A percentile compares a stretch with the other conserved stretches of the same genome.
phyloP scores from a whole-genome alignment of 2,797 vertebrate species.

The Microctenopoma stevenorrisi region DNA sequence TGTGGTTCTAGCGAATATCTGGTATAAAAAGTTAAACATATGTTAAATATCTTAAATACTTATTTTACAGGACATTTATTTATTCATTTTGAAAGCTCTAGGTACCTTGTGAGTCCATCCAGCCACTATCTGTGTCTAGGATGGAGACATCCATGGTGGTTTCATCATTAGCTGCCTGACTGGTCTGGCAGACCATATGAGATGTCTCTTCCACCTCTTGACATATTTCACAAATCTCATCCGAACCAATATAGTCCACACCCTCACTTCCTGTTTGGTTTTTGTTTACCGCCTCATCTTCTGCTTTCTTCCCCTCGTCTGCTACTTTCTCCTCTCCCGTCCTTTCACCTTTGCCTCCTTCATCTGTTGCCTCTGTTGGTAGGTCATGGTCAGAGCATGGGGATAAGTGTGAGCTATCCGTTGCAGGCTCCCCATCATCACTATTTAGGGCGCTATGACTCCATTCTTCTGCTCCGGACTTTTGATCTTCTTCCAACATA shows the following conservation, averaged over 20 bases:
- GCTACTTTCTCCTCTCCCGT: slow-evolving; percentile 17
- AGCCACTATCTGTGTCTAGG: slow-evolving; percentile 94
- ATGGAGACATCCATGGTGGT: slow-evolving; percentile 90
- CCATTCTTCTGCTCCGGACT: slow-evolving; percentile 69
- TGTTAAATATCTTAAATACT: slow-evolving; percentile 12
- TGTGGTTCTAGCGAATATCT: slow-evolving; percentile 17
- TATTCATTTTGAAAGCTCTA: slow-evolving; percentile 52
- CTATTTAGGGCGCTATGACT: slow-evolving; percentile 67
- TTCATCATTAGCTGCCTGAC: slow-evolving; percentile 87
- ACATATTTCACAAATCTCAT: slow-evolving; percentile 14
- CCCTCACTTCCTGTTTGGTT: not conserved
- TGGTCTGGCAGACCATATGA: slow-evolving; percentile 75
- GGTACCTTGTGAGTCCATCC: slow-evolving; percentile 96
- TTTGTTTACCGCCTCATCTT: not conserved
- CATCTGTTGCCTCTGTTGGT: slow-evolving; percentile 46
- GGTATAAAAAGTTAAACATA: not conserved
- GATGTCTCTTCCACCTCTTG: slow-evolving; percentile 76
- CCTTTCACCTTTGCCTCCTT: slow-evolving; percentile 12
- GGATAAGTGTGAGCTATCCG: slow-evolving; percentile 66
- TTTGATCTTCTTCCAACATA: slow-evolving; percentile 68
- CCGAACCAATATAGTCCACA: not conserved
- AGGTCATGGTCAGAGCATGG: slow-evolving; percentile 78
- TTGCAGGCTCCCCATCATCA: slow-evolving; percentile 56
- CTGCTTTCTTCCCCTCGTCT: slow-evolving; percentile 8
- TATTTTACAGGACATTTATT: slow-evolving; percentile 22